Conservation (phyloP, 2,888 invertebrate genomes). For the Diarsia brunnea region DNA sequence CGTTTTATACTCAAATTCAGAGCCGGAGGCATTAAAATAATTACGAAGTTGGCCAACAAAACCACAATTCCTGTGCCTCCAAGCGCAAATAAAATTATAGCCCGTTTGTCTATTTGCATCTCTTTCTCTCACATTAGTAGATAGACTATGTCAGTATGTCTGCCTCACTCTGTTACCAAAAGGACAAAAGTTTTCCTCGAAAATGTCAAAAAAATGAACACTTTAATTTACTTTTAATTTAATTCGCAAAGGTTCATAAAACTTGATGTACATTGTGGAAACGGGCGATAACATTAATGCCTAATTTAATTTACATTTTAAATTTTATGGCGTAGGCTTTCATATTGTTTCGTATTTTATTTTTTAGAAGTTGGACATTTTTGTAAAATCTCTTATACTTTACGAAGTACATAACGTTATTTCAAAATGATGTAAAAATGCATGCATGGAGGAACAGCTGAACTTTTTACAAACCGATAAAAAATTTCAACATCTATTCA, state of each 20-base stretch:
- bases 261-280: background rate
- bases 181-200: background rate
- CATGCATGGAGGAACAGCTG: too few species aligned
- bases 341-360: background rate
- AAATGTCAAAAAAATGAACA: background rate
- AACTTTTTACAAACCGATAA: background rate
- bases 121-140: background rate
- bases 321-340: background rate
- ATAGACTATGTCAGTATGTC: background rate
- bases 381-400: background rate
- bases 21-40: constrained; percentile 20
- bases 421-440: background rate
- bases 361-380: background rate
- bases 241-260: constrained; percentile 8
- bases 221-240: constrained; percentile 18
- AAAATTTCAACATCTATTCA: background rate
- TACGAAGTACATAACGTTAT: background rate
- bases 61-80: constrained; percentile 6
- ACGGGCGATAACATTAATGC: background rate
- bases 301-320: background rate
- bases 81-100: background rate
- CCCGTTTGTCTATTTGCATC: background rate
- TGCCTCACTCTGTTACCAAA: background rate
- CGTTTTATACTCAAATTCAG: constrained; percentile 3
- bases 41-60: constrained; percentile 4